phyloP scores from a whole-genome alignment of 2,113 vertebrate species.

The Corythoichthys haematopterus region DNA sequence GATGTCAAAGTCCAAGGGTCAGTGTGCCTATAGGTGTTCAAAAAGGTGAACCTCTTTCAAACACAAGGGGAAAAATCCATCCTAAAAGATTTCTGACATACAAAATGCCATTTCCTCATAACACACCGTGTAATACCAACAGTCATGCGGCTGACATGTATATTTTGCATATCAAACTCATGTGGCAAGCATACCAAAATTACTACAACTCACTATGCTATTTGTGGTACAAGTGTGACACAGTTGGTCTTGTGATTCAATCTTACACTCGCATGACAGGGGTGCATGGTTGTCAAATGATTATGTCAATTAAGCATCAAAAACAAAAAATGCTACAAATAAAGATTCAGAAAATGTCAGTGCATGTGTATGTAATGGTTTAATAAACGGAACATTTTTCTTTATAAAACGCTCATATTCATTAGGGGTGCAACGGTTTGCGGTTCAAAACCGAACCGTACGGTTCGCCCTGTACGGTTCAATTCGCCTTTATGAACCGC shows the following conservation, averaged over 20 bases:
- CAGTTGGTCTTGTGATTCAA: slow-evolving; percentile 48
- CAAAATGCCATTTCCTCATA: slow-evolving; percentile 5
- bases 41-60: slow-evolving; percentile 2
- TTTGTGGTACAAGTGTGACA: slow-evolving; percentile 49
- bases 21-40: slow-evolving; percentile 16
- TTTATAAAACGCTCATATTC: no score
- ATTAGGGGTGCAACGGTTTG: no score
- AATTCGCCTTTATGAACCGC: no score
- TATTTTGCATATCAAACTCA: slow-evolving; percentile 53
- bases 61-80: neutral
- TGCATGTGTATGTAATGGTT: neutral
- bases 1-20: slow-evolving; percentile 31
- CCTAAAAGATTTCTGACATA: neutral
- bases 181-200: slow-evolving; percentile 32
- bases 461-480: no score
- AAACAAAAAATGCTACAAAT: neutral
- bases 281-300: slow-evolving; percentile 3
- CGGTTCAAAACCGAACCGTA: no score
- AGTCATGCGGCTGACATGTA: slow-evolving; percentile 47
- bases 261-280: slow-evolving; percentile 25
- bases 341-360: slow-evolving; percentile 5
- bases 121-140: slow-evolving; percentile 39
- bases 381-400: no score
- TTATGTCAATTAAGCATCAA: slow-evolving; percentile 6
- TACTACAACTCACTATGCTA: slow-evolving; percentile 29